Evolutionary conservation across 2,113 vertebrate genomes (phyloP), one percentile per base, ranked within the genome.

Genomic region (Strix uralensis): DNA sequence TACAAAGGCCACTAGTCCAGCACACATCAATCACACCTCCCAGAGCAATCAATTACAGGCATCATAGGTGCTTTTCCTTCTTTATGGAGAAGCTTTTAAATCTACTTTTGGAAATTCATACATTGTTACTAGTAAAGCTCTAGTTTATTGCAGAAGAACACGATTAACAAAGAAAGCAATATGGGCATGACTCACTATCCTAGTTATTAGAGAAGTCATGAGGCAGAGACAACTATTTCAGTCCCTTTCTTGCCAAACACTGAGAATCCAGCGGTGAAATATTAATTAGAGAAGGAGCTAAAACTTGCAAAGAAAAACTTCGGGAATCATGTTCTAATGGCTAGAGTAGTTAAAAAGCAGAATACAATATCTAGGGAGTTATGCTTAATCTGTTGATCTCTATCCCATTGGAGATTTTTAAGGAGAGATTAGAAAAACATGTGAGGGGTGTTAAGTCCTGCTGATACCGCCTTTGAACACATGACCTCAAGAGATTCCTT

Each of bases 401-500:
- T 36, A 29, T 59, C 71, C 90, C 92, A 75, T 4, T 34, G 57
- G 90, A 90, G 57, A 25, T 81, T 85, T 96, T 92, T 85, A 94
- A 95, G 62, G 81, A 30, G 77, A 95, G 74, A 96, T 96, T 94
- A 97, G 90, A 79, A 94, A 47, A 85, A 63, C 85, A 79, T 52
- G 59, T 49, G 72, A 94, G 51, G 40, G 91, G 55, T 15, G 47
- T 71, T 75, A 79, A 81, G 74, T 38, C 90, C 90, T 69, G 8
- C 81, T 90, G 85, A 42, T 46, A 16, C 70, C 82, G 94, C 90
- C 81, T 97, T 92, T 94, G 92, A 97, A 95, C 61, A 18, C 7
- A 15, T 2, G 14, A 90, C 57, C 96, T 89, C 92, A 65, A 42
- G 92, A 93, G 92, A 92, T 23, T 63, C 84, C 66, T 79, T 13